phyloP scores from a whole-genome alignment of 2,113 vertebrate species.

The Calonectris borealis region DNA sequence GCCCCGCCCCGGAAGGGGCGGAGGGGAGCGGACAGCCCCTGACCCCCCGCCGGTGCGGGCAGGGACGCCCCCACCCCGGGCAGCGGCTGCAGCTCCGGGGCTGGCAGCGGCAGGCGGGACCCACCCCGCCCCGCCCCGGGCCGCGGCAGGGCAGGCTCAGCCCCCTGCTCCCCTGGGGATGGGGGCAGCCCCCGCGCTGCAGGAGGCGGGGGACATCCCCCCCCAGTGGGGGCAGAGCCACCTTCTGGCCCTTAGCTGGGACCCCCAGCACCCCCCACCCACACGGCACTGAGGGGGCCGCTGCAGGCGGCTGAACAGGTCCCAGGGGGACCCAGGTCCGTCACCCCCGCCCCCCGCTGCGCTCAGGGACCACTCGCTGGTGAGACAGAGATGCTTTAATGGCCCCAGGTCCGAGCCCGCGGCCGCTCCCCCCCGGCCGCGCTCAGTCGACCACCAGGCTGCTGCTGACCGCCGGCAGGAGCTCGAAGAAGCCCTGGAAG shows the following conservation, averaged over 20 bases:
- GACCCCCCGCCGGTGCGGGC: too few species aligned
- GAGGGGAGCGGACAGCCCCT: accelerated
- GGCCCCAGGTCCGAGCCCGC: neutral
- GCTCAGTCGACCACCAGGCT: slow-evolving; percentile 81
- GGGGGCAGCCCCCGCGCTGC: neutral
- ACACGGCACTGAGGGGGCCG: accelerated
- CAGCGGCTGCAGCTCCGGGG: accelerated
- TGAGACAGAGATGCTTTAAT: slow-evolving; percentile 51
- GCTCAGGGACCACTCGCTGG: neutral
- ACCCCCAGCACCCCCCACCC: too few species aligned
- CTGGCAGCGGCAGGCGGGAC: too few species aligned
- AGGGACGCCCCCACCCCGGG: accelerated
- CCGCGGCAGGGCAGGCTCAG: accelerated
- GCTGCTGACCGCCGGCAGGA: slow-evolving; percentile 81
- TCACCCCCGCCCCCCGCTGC: accelerated
- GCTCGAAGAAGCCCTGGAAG: slow-evolving; percentile 91
- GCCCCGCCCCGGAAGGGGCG: too few species aligned
- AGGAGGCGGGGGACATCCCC: neutral
- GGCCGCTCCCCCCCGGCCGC: accelerated
- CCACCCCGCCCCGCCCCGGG: accelerated
- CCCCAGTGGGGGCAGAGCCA: accelerated
- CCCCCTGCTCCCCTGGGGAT: accelerated
- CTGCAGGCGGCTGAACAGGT: neutral
- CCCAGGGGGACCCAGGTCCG: accelerated
- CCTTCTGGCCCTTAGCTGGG: accelerated